Conservation (phyloP, 2,888 invertebrate species). For the Acronicta psi region DNA sequence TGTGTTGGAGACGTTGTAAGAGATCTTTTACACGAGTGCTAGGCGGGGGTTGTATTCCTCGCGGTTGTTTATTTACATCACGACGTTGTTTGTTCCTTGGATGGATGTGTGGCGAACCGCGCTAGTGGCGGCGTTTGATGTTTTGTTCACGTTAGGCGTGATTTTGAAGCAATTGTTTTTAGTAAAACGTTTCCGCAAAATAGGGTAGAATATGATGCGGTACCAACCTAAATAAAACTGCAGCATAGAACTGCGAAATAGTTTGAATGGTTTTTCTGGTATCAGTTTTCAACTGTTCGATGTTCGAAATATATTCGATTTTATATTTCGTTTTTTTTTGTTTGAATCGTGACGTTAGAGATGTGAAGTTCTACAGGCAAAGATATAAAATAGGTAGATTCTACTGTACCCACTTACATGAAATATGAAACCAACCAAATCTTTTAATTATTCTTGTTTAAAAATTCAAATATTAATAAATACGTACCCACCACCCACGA, state of each 20-base stretch:
- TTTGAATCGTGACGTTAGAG: too few species aligned
- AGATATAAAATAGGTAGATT: too few species aligned
- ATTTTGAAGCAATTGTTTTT: constrained; percentile 35
- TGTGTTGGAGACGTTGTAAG: constrained; percentile 45
- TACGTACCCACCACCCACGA: neutral
- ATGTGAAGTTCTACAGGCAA: too few species aligned
- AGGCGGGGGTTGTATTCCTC: constrained; percentile 10
- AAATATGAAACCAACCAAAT: too few species aligned
- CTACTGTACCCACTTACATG: too few species aligned
- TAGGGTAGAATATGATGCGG: constrained; percentile 10
- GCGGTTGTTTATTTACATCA: constrained; percentile 42
- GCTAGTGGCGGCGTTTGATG: constrained; percentile 25
- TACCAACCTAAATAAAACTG: neutral
- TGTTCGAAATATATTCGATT: too few species aligned
- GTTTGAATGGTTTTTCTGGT: too few species aligned
- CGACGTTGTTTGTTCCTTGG: constrained; percentile 35
- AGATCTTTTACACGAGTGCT: constrained; percentile 42
- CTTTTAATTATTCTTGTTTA: neutral
- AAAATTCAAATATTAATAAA: neutral
- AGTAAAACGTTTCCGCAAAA: constrained; percentile 17
- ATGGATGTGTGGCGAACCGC: constrained; percentile 39
- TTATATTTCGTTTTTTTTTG: too few species aligned
- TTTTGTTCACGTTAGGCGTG: constrained; percentile 25
- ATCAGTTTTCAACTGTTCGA: too few species aligned
- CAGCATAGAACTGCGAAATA: too few species aligned